A percentile compares a stretch with the other conserved stretches of the same genome.
Conservation (phyloP, 2,797 vertebrate genomes). For the Malacoctenus gilli region DNA sequence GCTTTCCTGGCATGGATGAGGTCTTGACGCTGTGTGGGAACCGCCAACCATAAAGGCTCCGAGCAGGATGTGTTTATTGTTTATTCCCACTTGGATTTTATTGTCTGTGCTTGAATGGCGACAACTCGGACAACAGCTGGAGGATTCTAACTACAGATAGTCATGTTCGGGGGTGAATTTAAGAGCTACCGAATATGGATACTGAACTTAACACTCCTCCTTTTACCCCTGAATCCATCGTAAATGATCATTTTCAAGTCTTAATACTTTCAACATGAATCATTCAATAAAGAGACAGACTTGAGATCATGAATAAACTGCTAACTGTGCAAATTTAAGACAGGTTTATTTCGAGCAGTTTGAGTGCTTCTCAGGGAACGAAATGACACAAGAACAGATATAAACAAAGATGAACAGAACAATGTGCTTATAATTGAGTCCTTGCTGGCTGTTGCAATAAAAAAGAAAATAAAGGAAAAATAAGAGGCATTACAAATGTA, state of each 20-base stretch:
- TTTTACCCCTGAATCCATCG: background rate
- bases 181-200: background rate
- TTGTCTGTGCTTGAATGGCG: slow-evolving; percentile 14
- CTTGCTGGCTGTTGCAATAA: slow-evolving; percentile 39
- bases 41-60: slow-evolving; percentile 22
- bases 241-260: slow-evolving; percentile 25
- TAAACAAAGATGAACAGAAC: slow-evolving; percentile 52
- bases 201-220: background rate
- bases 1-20: slow-evolving; percentile 27
- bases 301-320: slow-evolving; percentile 21
- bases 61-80: slow-evolving; percentile 46
- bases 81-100: slow-evolving; percentile 46
- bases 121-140: slow-evolving; percentile 28
- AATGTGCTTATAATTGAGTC: slow-evolving; percentile 60
- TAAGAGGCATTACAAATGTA: slow-evolving; percentile 48
- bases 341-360: slow-evolving; percentile 70
- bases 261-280: slow-evolving; percentile 4
- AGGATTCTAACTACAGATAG: slow-evolving; percentile 12
- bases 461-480: slow-evolving; percentile 5
- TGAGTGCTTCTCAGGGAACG: slow-evolving; percentile 64
- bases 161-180: background rate
- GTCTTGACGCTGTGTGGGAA: slow-evolving; percentile 24
- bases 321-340: slow-evolving; percentile 69
- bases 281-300: slow-evolving; percentile 1
- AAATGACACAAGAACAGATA: slow-evolving; percentile 52